Conservation (phyloP, 2,113 vertebrate species). For the Aix galericulata region DNA sequence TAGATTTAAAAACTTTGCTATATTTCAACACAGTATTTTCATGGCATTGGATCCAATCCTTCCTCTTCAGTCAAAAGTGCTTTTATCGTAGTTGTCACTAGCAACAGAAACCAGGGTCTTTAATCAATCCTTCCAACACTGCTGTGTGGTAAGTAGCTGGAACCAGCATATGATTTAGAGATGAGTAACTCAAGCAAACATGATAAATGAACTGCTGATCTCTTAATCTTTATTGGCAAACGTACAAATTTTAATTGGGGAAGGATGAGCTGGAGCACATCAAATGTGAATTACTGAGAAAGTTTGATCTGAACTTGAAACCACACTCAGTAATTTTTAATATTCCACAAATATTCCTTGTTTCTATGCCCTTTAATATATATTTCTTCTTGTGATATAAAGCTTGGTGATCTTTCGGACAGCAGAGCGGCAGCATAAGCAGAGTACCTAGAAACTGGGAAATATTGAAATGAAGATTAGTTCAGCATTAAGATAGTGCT, state of each 20-base stretch:
- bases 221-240: not conserved
- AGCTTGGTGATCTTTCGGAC: not conserved
- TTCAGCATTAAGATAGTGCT: not conserved
- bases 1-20: not conserved
- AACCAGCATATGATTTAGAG: not conserved
- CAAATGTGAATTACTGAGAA: not conserved
- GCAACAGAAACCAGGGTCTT: not conserved
- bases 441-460: not conserved
- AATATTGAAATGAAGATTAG: not conserved
- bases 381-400: not conserved
- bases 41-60: not conserved
- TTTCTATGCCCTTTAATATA: not conserved
- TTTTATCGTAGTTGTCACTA: not conserved
- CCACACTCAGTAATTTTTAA: not conserved
- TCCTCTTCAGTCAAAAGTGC: not conserved
- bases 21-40: not conserved
- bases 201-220: constrained; percentile 10
- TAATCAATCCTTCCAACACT: not conserved
- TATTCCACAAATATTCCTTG: not conserved
- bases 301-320: constrained; percentile 9
- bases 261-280: not conserved
- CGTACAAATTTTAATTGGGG: constrained; percentile 12
- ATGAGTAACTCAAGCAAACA: not conserved
- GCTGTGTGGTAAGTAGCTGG: not conserved
- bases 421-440: not conserved